These are phyloP conservation scores for Ethmia dodecea DNA, from an alignment of 2,888 invertebrate species.

Conservation along the genomic window DNA sequence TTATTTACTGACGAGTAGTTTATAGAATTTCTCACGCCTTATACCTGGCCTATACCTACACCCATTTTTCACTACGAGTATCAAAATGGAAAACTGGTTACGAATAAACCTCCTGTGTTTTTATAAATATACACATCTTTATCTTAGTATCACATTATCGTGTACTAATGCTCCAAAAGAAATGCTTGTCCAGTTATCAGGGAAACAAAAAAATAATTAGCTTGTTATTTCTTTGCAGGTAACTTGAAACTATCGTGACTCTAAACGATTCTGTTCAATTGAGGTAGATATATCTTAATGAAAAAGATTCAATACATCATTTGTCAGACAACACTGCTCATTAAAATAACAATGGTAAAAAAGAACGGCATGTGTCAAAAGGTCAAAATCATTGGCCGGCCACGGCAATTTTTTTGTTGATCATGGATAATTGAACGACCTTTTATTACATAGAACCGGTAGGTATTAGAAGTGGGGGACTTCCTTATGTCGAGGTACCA, in stretches of 20 bases:
- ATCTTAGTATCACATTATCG: no score
- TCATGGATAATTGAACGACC: conserved; percentile 3
- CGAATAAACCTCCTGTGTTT: no score
- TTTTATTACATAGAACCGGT: no score
- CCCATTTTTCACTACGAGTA: no score
- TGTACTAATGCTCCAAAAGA: no score
- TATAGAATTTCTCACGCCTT: no score
- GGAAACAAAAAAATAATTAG: conserved; percentile 9
- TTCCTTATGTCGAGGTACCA: conserved; percentile 3
- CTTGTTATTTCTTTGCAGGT: conserved; percentile 13
- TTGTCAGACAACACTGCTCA: conserved; percentile 36
- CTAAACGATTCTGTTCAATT: conserved; percentile 29
- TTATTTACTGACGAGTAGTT: no score
- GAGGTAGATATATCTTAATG: conserved; percentile 26
- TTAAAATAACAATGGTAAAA: conserved; percentile 26
- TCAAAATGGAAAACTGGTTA: no score
- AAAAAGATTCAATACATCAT: conserved; percentile 42
- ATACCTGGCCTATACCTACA: no score
- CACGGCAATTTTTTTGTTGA: conserved; percentile 5
- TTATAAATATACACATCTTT: no score
- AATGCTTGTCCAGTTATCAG: conserved; percentile 3
- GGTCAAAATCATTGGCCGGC: conserved; percentile 25
- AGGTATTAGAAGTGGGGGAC: neutral
- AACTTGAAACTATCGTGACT: conserved; percentile 22
- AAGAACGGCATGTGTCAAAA: conserved; percentile 26